Conservation (phyloP, 2,113 vertebrate species). For the Poeciliopsis retropinna region DNA sequence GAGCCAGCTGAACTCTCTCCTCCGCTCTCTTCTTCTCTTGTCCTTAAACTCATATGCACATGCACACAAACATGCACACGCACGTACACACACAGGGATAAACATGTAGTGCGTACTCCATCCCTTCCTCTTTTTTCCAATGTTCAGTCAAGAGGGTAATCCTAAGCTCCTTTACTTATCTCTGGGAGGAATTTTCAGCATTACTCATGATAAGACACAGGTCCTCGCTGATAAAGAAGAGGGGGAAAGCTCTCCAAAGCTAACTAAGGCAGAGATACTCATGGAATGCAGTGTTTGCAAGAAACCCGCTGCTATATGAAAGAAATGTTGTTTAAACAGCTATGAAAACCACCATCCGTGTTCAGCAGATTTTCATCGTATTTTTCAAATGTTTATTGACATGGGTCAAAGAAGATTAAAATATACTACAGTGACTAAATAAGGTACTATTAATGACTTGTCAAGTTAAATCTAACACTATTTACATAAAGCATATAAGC, state of each 20-base stretch:
- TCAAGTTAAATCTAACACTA: too few species aligned
- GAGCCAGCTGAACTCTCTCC: conserved; percentile 69
- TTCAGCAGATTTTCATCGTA: background rate
- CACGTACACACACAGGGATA: conserved; percentile 45
- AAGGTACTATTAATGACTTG: too few species aligned
- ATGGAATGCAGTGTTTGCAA: conserved; percentile 66
- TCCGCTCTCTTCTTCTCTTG: conserved; percentile 52
- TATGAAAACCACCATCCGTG: background rate
- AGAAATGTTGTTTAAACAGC: conserved; percentile 28
- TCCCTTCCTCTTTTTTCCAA: conserved; percentile 68
- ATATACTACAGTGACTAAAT: too few species aligned
- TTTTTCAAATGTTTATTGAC: background rate
- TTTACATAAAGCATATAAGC: too few species aligned
- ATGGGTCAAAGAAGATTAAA: background rate
- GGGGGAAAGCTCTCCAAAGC: conserved; percentile 73
- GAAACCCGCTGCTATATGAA: conserved; percentile 47
- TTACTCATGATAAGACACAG: conserved; percentile 81
- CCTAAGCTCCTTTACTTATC: conserved; percentile 84
- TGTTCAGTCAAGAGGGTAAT: conserved; percentile 81
- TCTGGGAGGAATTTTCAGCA: conserved; percentile 80
- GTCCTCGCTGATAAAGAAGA: conserved; percentile 73
- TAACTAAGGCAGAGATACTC: conserved; percentile 74
- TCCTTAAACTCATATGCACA: conserved; percentile 44
- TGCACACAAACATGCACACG: conserved; percentile 40
- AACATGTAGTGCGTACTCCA: conserved; percentile 54